Conservation (phyloP, 2,113 vertebrate species). For the Rhabdomys dilectus region DNA sequence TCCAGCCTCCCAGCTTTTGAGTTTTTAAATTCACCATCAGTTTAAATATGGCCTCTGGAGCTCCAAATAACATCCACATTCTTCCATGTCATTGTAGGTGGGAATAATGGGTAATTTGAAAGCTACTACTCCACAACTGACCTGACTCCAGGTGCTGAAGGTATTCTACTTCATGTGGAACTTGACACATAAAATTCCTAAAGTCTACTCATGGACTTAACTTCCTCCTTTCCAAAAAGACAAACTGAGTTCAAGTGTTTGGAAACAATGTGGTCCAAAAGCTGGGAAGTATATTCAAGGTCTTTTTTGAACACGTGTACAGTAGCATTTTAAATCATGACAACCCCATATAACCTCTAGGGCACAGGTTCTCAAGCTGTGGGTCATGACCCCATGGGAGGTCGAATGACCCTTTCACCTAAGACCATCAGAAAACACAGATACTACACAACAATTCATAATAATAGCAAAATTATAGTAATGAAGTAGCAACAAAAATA, state of each 20-base stretch:
- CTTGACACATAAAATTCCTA: neutral
- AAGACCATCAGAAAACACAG: neutral
- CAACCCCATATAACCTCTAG: slow-evolving; percentile 10
- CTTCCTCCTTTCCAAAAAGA: slow-evolving; percentile 17
- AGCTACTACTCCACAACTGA: neutral
- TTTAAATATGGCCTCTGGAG: neutral
- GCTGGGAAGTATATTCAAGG: neutral
- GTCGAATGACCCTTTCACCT: neutral
- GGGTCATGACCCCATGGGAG: neutral
- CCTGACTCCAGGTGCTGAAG: neutral
- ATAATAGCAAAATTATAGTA: neutral
- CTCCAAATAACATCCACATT: too few species aligned
- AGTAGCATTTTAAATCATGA: neutral
- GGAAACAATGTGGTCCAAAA: neutral
- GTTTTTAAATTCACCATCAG: neutral
- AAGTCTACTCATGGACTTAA: slow-evolving; percentile 33
- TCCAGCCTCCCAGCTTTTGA: neutral
- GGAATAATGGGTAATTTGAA: neutral
- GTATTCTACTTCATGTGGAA: neutral
- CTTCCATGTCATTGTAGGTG: neutral
- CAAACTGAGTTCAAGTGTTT: slow-evolving; percentile 39
- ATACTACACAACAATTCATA: neutral
- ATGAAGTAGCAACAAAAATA: neutral
- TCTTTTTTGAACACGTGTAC: slow-evolving; percentile 10
- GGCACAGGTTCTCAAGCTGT: neutral